Conservation (phyloP, 2,113 vertebrate genomes). For the Peucedramus taeniatus region DNA sequence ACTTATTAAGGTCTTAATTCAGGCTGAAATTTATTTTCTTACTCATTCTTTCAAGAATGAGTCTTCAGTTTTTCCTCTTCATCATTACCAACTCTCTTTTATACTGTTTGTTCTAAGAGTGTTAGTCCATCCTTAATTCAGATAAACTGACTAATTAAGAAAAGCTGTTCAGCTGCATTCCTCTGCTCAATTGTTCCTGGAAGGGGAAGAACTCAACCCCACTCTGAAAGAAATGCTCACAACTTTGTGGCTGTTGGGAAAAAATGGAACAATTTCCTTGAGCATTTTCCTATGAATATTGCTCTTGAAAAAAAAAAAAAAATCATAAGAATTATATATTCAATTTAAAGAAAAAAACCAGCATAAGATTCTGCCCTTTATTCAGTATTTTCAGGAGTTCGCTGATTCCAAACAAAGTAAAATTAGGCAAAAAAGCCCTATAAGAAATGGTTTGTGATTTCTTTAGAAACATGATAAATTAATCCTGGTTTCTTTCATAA, state of each 20-base stretch:
- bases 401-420: neutral
- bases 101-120: neutral
- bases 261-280: neutral
- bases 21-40: neutral
- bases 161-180: constrained; percentile 54
- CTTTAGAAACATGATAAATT: neutral
- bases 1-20: constrained; percentile 3
- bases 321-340: neutral
- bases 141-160: constrained; percentile 31
- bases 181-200: neutral
- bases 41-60: neutral
- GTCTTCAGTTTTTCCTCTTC: neutral
- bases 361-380: neutral
- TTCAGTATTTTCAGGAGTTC: neutral
- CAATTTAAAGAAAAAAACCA: neutral
- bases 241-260: neutral
- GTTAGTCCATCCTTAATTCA: constrained; percentile 11
- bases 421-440: neutral
- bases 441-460: neutral
- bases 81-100: neutral
- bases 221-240: neutral
- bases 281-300: neutral
- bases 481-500: neutral
- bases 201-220: neutral
- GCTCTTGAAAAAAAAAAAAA: neutral